Conservation (phyloP, 2,888 invertebrate genomes). For the Drymonia ruficornis region DNA sequence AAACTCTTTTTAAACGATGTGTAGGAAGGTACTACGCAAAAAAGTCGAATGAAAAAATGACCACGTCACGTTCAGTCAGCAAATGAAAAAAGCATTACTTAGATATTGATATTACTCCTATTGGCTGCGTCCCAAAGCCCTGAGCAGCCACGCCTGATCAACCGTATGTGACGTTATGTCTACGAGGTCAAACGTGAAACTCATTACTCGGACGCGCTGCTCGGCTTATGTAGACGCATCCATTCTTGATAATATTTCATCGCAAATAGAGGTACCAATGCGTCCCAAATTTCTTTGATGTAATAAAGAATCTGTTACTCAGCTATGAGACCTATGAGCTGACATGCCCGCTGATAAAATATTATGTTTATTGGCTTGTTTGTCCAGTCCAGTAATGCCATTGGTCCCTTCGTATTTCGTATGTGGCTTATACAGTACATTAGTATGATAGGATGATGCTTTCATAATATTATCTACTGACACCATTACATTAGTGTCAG, state of each 20-base stretch:
- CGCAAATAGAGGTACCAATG: constrained; percentile 12
- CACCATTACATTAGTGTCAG: neutral
- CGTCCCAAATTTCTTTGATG: constrained; percentile 15
- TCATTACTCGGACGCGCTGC: too few relatives aligned
- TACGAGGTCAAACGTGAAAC: too few relatives aligned
- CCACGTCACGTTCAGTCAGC: neutral
- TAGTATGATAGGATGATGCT: constrained; percentile 18
- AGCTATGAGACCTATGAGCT: constrained; percentile 17
- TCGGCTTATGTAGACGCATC: too few relatives aligned
- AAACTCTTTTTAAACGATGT: too few relatives aligned
- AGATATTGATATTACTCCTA: constrained; percentile 11
- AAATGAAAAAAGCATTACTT: constrained; percentile 18
- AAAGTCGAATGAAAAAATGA: neutral
- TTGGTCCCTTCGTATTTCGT: constrained; percentile 22
- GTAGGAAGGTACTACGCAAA: neutral
- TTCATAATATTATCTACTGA: too few relatives aligned
- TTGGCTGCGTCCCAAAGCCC: too few relatives aligned
- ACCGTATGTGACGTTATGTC: too few relatives aligned
- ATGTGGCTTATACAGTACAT: constrained; percentile 18
- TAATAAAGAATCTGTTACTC: constrained; percentile 22
- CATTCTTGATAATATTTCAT: constrained; percentile 21
- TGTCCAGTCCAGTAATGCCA: constrained; percentile 25
- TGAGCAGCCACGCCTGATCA: too few relatives aligned
- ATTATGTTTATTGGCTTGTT: constrained; percentile 41
- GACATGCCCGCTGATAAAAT: constrained; percentile 35